Percentiles rank a stretch among this genome's conserved stretches.
Evolutionary conservation across 2,888 invertebrate genomes (phyloP).

Genomic region (Coremacera marginata): DNA sequence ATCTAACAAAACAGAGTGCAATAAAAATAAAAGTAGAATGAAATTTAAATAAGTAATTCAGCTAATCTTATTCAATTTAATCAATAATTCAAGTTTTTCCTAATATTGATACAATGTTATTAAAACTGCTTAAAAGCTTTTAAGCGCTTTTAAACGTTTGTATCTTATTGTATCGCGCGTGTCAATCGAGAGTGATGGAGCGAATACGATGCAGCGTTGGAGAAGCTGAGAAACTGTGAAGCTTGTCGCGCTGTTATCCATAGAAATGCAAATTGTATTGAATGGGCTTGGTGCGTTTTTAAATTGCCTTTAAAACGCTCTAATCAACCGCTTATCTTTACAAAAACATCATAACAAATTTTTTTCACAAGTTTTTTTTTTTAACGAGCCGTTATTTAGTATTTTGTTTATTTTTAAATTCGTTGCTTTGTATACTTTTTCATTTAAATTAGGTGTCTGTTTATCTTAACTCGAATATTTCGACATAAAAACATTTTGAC

Average conservation of each 20-base stretch:
- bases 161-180: background rate
- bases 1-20: no score
- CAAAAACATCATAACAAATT: background rate
- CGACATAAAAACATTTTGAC: background rate
- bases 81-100: no score
- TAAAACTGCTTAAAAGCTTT: constrained; percentile 5
- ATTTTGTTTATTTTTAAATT: background rate
- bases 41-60: no score
- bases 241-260: background rate
- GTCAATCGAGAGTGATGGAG: background rate
- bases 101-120: no score
- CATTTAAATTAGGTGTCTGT: background rate
- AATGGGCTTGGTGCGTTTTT: background rate
- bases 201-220: no score
- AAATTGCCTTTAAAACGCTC: background rate
- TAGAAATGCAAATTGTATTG: constrained; percentile 4
- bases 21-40: no score
- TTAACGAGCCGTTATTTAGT: background rate
- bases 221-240: no score
- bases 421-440: background rate
- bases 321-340: background rate
- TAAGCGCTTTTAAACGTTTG: constrained; percentile 14
- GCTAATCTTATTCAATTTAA: no score
- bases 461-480: background rate
- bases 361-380: background rate